phyloP scores from a whole-genome alignment of 2,113 vertebrate species.

The Camelus dromedarius region DNA sequence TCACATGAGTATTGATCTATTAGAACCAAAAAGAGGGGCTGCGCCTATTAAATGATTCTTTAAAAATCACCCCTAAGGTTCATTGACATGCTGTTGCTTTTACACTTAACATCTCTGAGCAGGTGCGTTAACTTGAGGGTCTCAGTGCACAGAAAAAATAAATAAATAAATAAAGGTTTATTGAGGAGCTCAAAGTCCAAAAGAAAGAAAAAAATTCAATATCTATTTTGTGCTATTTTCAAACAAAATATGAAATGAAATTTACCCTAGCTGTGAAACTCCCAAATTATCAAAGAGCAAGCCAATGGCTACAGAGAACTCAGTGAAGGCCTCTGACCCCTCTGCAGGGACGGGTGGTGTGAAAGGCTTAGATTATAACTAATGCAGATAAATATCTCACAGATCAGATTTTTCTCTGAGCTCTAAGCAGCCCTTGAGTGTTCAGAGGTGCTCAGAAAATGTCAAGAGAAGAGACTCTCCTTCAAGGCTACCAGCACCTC shows the following conservation, averaged over 20 bases:
- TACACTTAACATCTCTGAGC: background rate
- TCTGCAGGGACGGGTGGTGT: background rate
- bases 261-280: conserved; percentile 26
- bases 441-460: conserved; percentile 15
- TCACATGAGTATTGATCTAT: background rate
- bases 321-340: background rate
- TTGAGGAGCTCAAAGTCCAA: background rate
- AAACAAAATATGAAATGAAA: conserved; percentile 52
- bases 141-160: background rate
- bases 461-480: background rate
- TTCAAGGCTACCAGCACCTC: background rate
- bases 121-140: background rate
- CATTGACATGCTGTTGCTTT: background rate
- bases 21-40: background rate
- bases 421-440: background rate
- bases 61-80: background rate
- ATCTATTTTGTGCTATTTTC: conserved; percentile 41
- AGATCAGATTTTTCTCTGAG: conserved; percentile 29
- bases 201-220: conserved; percentile 17
- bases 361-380: background rate
- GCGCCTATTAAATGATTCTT: background rate
- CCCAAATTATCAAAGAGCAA: conserved; percentile 17
- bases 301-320: background rate
- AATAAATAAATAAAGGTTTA: background rate
- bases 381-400: background rate